These are phyloP conservation scores for Cantharis rustica DNA, from an alignment of 2,888 invertebrate species.

Conservation along the genomic window DNA sequence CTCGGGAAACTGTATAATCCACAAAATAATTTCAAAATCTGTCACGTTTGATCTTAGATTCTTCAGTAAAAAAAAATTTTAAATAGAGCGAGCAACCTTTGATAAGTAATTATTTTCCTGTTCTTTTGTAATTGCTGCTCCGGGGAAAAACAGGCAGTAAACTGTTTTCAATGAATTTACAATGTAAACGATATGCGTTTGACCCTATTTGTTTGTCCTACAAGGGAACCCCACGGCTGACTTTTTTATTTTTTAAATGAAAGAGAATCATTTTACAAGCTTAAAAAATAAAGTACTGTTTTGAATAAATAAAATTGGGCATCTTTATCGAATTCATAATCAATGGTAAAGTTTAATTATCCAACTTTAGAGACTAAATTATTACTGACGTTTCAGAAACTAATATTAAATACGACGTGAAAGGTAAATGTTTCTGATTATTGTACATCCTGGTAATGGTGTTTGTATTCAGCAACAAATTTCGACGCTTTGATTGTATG, in stretches of 20 bases:
- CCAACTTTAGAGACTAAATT: not conserved
- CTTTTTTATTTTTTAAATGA: too few relatives aligned
- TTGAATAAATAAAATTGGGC: not conserved
- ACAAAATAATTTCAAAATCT: not conserved
- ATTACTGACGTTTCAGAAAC: not conserved
- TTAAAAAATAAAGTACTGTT: too few relatives aligned
- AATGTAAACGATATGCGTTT: too few relatives aligned
- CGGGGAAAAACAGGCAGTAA: not conserved
- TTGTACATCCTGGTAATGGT: not conserved
- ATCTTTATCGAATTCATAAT: not conserved
- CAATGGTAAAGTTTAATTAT: not conserved
- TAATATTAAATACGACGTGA: not conserved
- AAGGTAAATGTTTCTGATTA: not conserved
- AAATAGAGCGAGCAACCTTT: not conserved
- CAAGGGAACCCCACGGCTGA: too few relatives aligned
- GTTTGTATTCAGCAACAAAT: not conserved
- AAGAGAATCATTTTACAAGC: too few relatives aligned
- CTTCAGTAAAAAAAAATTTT: too few relatives aligned
- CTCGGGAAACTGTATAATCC: not conserved
- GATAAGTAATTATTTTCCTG: not conserved
- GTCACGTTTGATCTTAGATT: not conserved
- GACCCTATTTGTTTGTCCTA: too few relatives aligned
- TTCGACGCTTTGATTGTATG: not conserved
- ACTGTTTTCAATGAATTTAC: not conserved
- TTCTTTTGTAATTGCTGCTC: not conserved